Evolutionary conservation across 2,113 vertebrate species (phyloP), one percentile per base, ranked within the genome.

Genomic region (Ivindomyrus marchei): DNA sequence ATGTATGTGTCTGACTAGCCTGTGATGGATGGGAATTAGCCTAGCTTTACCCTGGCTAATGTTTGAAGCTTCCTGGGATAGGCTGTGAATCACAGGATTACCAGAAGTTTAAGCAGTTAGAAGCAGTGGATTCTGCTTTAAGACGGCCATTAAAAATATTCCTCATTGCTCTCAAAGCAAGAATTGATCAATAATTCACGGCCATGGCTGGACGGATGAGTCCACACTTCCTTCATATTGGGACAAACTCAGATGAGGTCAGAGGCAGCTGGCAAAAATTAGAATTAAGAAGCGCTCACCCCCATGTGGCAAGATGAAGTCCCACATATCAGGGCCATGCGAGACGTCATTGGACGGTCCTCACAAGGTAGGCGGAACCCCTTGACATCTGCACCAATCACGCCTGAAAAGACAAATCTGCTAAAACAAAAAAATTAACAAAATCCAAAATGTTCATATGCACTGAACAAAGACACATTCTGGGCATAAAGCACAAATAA

Each of bases 251-350:
- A 80, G 74, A 80, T 85, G 21, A 45, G 8, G 80, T 47, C 80
- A 46, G 42, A 85, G 83, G 19, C 62, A 39, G 45, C 21, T 21
- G 42, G 1, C 13, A 77, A 77, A 77, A 77, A 5, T 3, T 77
- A 36, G 11, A 70, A 70, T 70, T 27, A 27, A 13, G 47, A 85
- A 85, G 11, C 21, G 7, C 97, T 96, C 93, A 99, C 98, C 93
- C 95, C 98, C 98, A 99, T 99, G 95, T 99, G 98, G 94, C 98
- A 99, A 0, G 98, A 97, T 36, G 98, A 99, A 10, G 98, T 99
- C 92, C 98, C 98, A 92, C 98, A 99, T 95, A 99, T 98, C 95
- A 99, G 88, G 27, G 97, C 98, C 92, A 98, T 74, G 42, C 98
- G 96, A 27, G 97, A 96, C 0, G 97, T 97, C 94, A 99, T 94